phyloP scores from a whole-genome alignment of 2,797 vertebrate genomes.

The Ambastaia sidthimunki region DNA sequence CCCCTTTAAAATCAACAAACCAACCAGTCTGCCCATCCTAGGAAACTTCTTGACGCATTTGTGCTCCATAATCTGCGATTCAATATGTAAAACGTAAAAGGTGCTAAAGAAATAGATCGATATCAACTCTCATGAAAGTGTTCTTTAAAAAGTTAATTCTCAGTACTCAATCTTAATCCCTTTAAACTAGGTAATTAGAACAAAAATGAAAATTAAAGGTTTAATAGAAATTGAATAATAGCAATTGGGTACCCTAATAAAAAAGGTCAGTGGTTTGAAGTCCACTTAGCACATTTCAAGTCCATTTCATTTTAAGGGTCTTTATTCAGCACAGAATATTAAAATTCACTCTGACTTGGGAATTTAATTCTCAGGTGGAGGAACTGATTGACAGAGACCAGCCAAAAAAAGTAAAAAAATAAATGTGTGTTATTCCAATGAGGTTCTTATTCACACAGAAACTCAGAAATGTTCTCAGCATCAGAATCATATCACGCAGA shows the following conservation, averaged over 20 bases:
- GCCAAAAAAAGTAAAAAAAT: neutral
- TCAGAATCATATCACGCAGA: neutral
- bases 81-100: neutral
- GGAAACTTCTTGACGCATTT: neutral
- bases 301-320: conserved; percentile 31
- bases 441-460: conserved; percentile 2
- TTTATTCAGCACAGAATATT: conserved; percentile 21
- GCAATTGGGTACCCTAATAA: neutral
- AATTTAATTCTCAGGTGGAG: conserved; percentile 32
- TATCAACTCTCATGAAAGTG: neutral
- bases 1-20: neutral
- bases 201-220: neutral
- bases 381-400: conserved; percentile 28
- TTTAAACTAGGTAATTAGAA: neutral
- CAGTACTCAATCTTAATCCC: neutral
- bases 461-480: neutral
- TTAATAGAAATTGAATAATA: neutral
- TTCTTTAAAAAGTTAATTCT: neutral
- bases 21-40: neutral
- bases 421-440: neutral
- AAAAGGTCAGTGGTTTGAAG: conserved; percentile 14
- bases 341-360: conserved; percentile 39
- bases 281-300: conserved; percentile 33
- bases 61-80: neutral
- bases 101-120: neutral